Evolutionary conservation across 2,888 invertebrate genomes (phyloP).

Genomic region (Hyles lineata): DNA sequence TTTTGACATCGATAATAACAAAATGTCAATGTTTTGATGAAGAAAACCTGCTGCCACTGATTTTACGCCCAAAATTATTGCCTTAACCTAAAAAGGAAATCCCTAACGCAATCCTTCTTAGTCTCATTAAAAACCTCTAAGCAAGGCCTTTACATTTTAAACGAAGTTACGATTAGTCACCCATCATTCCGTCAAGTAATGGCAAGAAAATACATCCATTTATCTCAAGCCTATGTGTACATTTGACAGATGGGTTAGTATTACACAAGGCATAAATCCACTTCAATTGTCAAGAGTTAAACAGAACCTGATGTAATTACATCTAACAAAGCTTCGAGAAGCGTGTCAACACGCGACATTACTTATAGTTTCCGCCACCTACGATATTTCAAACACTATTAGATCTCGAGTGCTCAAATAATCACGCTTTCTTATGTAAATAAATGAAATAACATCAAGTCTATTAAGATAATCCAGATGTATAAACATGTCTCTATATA

Average conservation of each 20-base stretch:
- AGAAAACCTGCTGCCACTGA: no score
- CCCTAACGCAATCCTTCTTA: no score
- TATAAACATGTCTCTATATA: no score
- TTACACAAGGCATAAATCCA: conserved; percentile 5
- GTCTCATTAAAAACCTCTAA: no score
- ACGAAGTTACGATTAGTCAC: neutral
- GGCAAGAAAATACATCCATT: neutral
- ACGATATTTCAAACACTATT: neutral
- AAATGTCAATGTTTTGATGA: no score
- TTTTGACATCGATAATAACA: no score
- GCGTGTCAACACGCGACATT: conserved; percentile 1
- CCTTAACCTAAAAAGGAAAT: no score
- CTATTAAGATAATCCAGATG: no score
- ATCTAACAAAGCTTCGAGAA: conserved; percentile 31
- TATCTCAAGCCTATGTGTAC: neutral
- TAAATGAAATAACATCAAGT: no score
- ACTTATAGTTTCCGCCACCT: conserved; percentile 1
- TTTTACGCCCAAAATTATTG: no score
- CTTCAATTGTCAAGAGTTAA: neutral
- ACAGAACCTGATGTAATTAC: conserved; percentile 27
- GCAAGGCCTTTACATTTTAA: neutral
- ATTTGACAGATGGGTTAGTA: conserved; percentile 13
- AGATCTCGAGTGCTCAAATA: neutral
- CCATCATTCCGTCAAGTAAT: neutral
- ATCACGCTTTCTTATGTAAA: neutral